These are phyloP conservation scores for Amblyjoppa proteus DNA, from an alignment of 2,888 invertebrate genomes.

Conservation along the genomic window DNA sequence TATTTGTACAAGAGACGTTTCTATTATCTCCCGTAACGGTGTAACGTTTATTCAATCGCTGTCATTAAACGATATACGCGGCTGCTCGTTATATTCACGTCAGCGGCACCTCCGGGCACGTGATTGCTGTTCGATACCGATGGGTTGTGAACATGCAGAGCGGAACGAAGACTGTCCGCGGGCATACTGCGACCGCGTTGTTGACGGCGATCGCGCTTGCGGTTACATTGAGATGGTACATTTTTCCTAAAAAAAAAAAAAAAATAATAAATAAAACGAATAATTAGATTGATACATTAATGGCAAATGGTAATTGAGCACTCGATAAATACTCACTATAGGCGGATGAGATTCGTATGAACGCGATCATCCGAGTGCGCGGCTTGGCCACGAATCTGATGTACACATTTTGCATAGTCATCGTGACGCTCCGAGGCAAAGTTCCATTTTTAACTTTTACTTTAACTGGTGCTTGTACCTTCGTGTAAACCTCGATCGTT, in stretches of 20 bases:
- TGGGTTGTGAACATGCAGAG: conserved; percentile 93
- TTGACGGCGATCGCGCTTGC: conserved; percentile 95
- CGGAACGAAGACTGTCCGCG: conserved; percentile 96
- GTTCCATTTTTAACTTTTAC: conserved; percentile 94
- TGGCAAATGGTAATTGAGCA: too few species aligned
- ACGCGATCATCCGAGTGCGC: conserved; percentile 91
- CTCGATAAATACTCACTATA: conserved; percentile 85
- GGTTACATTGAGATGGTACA: conserved; percentile 95
- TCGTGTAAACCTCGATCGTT: conserved; percentile 91
- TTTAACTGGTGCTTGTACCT: conserved; percentile 90
- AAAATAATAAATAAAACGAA: not conserved
- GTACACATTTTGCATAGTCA: conserved; percentile 92
- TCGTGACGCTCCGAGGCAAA: conserved; percentile 94
- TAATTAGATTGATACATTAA: too few species aligned
- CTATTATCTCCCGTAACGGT: too few species aligned
- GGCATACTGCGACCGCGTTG: conserved; percentile 97
- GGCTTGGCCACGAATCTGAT: conserved; percentile 92
- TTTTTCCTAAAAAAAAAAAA: conserved; percentile 85
- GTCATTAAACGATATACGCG: conserved; percentile 94
- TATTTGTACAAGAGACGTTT: too few species aligned
- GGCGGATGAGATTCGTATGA: conserved; percentile 92
- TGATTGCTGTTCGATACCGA: conserved; percentile 95
- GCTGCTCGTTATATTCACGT: conserved; percentile 96
- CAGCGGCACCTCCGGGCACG: conserved; percentile 96
- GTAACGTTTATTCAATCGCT: conserved; percentile 98